These are phyloP conservation scores for Endotricha flammealis DNA, from an alignment of 2,888 invertebrate genomes.

Conservation along the genomic window DNA sequence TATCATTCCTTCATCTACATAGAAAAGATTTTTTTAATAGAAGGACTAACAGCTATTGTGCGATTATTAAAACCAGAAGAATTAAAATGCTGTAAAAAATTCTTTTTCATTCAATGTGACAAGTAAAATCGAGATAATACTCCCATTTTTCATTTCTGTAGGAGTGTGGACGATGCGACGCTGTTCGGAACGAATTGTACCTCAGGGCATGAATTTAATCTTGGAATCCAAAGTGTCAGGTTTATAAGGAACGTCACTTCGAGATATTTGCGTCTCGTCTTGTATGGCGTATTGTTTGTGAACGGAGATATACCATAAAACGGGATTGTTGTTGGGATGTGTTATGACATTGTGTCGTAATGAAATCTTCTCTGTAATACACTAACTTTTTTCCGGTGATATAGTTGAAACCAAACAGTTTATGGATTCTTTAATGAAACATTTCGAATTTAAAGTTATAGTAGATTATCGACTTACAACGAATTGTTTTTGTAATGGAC, in stretches of 20 bases:
- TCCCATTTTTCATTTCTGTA: conserved; percentile 63
- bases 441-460: no score
- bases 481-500: no score
- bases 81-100: conserved; percentile 24
- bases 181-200: conserved; percentile 64
- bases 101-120: conserved; percentile 52
- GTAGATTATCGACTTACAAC: no score
- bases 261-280: conserved; percentile 40
- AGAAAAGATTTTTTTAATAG: neutral
- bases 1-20: neutral
- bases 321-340: neutral
- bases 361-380: neutral
- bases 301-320: neutral
- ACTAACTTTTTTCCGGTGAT: no score
- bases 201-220: conserved; percentile 76
- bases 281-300: conserved; percentile 37
- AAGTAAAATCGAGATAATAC: conserved; percentile 66
- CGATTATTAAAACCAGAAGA: conserved; percentile 5
- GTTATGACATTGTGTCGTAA: neutral
- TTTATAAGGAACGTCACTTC: conserved; percentile 62
- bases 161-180: conserved; percentile 62
- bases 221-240: conserved; percentile 64
- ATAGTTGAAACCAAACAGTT: no score
- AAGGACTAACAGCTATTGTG: no score
- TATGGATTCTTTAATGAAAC: no score